Evolutionary conservation across 2,797 vertebrate species (phyloP).

Genomic region (Octomys mimax): DNA sequence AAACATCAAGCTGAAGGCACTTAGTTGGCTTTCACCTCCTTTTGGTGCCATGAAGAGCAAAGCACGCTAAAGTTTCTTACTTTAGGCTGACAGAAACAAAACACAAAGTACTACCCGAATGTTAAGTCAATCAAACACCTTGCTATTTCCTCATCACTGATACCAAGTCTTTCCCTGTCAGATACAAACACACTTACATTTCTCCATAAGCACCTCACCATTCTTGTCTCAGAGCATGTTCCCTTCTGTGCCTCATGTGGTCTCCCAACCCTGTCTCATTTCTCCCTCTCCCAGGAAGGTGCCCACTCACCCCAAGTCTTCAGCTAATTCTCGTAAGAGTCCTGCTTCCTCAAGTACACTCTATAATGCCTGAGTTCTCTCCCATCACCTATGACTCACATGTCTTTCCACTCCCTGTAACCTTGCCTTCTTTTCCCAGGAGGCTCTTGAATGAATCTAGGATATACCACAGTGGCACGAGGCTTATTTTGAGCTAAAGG

Average conservation of each 20-base stretch:
- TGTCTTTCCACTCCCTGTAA: background rate
- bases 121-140: background rate
- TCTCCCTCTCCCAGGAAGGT: no score
- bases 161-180: background rate
- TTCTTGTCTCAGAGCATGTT: background rate
- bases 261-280: background rate
- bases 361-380: no score
- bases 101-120: fast-evolving
- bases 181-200: background rate
- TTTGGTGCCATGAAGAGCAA: fast-evolving
- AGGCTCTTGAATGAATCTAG: background rate
- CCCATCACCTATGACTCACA: fast-evolving
- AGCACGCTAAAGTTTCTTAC: background rate
- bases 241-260: background rate
- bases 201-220: background rate
- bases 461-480: background rate
- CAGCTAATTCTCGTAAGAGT: background rate
- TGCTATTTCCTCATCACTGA: background rate
- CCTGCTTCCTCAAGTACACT: no score
- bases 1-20: background rate
- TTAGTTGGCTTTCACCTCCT: background rate
- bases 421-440: background rate
- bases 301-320: background rate
- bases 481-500: background rate
- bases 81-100: background rate